A percentile compares a stretch with the other conserved stretches of the same genome.
Conservation (phyloP, 2,888 invertebrate genomes). For the Drosophila kanekoi region DNA sequence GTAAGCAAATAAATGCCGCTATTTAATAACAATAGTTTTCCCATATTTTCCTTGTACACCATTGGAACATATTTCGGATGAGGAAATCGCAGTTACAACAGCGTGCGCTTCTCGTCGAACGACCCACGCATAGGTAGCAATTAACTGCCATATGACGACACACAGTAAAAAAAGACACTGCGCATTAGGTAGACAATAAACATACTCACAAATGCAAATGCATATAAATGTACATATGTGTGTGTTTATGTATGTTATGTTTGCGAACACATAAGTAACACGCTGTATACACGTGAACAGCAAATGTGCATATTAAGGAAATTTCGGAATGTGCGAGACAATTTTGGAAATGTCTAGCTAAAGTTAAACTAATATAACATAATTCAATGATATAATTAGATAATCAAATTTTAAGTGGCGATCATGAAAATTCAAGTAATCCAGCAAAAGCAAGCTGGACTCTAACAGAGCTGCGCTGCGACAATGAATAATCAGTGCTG, state of each 20-base stretch:
- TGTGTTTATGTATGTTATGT: background rate
- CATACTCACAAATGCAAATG: background rate
- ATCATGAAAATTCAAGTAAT: background rate
- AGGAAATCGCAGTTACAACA: constrained; percentile 63
- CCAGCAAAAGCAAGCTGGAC: background rate
- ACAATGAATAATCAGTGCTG: constrained; percentile 11
- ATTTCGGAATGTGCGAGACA: constrained; percentile 19
- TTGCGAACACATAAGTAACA: constrained; percentile 9
- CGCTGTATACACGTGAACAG: constrained; percentile 24
- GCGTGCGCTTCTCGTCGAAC: constrained; percentile 32
- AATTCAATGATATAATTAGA: constrained; percentile 4
- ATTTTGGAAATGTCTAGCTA: constrained; percentile 33
- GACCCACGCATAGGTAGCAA: constrained; percentile 68
- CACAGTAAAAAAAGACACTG: constrained; percentile 21
- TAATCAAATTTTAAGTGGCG: background rate
- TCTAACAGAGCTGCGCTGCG: constrained; percentile 7
- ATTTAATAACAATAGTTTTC: constrained; percentile 47
- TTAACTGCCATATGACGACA: constrained; percentile 58
- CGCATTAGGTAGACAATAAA: constrained; percentile 38
- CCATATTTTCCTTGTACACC: constrained; percentile 31
- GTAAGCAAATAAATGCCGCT: constrained; percentile 5
- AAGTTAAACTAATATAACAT: constrained; percentile 24
- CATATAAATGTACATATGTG: background rate
- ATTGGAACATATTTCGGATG: constrained; percentile 48
- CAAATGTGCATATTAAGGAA: constrained; percentile 19